Evolutionary conservation across 2,888 invertebrate genomes (phyloP).

Genomic region (Syrphus vitripennis): DNA sequence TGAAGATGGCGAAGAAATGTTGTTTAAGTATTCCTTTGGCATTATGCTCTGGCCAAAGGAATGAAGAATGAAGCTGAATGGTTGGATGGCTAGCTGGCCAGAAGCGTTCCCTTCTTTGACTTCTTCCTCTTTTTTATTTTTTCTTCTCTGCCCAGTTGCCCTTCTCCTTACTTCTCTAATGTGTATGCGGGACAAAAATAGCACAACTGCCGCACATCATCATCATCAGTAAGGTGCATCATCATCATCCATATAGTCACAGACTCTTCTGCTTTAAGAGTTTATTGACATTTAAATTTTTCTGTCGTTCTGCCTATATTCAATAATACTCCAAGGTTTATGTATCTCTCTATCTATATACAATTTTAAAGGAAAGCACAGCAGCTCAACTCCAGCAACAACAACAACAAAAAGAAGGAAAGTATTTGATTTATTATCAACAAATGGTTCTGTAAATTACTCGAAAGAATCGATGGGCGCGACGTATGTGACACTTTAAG

Average conservation of each 20-base stretch:
- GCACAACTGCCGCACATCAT: slow-evolving; percentile 21
- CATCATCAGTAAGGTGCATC: slow-evolving; percentile 30
- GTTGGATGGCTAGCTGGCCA: not conserved
- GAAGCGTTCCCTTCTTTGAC: slow-evolving; percentile 7
- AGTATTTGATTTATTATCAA: slow-evolving; percentile 29
- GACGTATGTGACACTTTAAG: slow-evolving; percentile 18
- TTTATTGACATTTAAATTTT: slow-evolving; percentile 55
- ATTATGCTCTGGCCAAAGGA: not conserved
- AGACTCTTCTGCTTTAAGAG: slow-evolving; percentile 15
- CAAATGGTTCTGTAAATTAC: slow-evolving; percentile 20
- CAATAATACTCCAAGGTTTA: not conserved
- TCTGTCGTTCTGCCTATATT: not conserved
- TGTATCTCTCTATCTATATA: not conserved
- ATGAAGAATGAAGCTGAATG: slow-evolving; percentile 16
- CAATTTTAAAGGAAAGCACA: slow-evolving; percentile 5
- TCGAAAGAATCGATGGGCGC: not conserved
- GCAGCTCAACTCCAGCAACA: not conserved
- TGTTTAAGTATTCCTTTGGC: slow-evolving; percentile 23
- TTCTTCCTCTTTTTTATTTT: slow-evolving; percentile 25
- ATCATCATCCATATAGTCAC: not conserved
- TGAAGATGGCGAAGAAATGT: not conserved
- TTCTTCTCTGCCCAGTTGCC: not conserved
- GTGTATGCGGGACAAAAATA: slow-evolving; percentile 26
- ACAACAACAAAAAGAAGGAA: not conserved
- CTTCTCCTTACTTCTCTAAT: not conserved